A percentile compares a stretch with the other conserved stretches of the same genome.
phyloP scores from a whole-genome alignment of 1,140 invertebrate species.

The Xylocopa sonorina region DNA sequence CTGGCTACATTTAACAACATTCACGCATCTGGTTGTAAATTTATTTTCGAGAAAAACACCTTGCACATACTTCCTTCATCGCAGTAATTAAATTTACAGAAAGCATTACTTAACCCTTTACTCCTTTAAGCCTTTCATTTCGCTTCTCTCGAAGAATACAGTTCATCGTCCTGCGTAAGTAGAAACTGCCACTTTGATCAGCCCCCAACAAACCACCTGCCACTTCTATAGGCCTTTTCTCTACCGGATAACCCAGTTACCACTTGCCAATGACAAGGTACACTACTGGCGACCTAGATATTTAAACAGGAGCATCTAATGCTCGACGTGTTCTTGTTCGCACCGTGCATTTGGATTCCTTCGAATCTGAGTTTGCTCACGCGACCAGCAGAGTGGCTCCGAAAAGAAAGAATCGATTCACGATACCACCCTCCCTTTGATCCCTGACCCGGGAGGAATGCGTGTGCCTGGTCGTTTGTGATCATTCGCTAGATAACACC shows the following conservation, averaged over 20 bases:
- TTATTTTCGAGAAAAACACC: too few species aligned
- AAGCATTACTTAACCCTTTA: too few species aligned
- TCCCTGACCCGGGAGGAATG: neutral
- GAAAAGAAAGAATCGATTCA: neutral
- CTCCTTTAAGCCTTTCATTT: too few species aligned
- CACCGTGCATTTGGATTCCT: neutral
- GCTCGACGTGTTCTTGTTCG: neutral
- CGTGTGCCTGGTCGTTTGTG: neutral
- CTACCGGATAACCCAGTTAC: constrained; percentile 41
- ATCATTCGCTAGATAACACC: neutral
- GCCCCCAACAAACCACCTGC: neutral
- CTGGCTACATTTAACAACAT: too few species aligned
- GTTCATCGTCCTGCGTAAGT: too few species aligned
- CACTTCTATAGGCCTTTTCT: neutral
- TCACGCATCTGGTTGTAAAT: too few species aligned
- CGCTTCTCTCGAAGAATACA: too few species aligned
- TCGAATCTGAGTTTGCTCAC: neutral
- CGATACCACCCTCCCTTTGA: neutral
- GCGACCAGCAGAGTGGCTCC: neutral
- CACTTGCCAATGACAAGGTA: constrained; percentile 19
- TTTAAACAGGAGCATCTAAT: constrained; percentile 5
- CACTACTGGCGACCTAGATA: constrained; percentile 42
- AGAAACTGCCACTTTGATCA: neutral
- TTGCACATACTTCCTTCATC: too few species aligned
- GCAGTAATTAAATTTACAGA: too few species aligned